Evolutionary conservation across 2,113 vertebrate species (phyloP).

Genomic region (Urocitellus parryii): DNA sequence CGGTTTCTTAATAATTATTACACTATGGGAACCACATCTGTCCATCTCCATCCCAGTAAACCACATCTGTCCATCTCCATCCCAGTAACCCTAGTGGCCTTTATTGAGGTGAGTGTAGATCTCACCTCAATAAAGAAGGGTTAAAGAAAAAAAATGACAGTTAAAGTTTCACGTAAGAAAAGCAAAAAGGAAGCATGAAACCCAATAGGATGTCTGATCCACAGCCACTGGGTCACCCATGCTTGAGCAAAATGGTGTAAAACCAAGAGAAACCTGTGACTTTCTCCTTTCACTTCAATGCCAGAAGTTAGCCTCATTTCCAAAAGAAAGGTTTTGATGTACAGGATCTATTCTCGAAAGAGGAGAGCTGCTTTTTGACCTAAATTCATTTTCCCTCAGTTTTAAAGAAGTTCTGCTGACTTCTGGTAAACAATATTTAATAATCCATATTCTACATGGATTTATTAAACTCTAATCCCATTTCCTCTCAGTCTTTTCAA

Average conservation of each 20-base stretch:
- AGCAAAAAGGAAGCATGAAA: neutral
- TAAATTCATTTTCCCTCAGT: neutral
- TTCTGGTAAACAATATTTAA: slow-evolving; percentile 51
- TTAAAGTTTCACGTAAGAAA: slow-evolving; percentile 24
- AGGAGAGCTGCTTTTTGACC: neutral
- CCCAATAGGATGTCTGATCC: neutral
- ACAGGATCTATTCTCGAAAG: neutral
- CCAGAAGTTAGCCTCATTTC: neutral
- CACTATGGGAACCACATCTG: neutral
- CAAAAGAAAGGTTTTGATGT: neutral
- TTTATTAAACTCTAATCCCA: slow-evolving; percentile 58
- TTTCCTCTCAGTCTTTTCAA: slow-evolving; percentile 53
- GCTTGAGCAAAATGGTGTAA: slow-evolving; percentile 21
- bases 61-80: neutral
- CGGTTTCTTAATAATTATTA: neutral
- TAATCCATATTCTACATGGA: slow-evolving; percentile 48
- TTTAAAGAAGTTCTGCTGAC: slow-evolving; percentile 55
- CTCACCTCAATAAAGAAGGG: neutral
- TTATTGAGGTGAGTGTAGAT: neutral
- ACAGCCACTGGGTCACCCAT: neutral
- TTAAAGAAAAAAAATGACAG: neutral
- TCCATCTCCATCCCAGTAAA: neutral
- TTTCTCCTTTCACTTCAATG: neutral
- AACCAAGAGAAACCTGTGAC: slow-evolving; percentile 23
- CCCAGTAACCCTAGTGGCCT: neutral